A percentile compares a stretch with the other conserved stretches of the same genome.
Evolutionary conservation across 2,797 vertebrate genomes (phyloP).

Genomic region (Nasua narica): DNA sequence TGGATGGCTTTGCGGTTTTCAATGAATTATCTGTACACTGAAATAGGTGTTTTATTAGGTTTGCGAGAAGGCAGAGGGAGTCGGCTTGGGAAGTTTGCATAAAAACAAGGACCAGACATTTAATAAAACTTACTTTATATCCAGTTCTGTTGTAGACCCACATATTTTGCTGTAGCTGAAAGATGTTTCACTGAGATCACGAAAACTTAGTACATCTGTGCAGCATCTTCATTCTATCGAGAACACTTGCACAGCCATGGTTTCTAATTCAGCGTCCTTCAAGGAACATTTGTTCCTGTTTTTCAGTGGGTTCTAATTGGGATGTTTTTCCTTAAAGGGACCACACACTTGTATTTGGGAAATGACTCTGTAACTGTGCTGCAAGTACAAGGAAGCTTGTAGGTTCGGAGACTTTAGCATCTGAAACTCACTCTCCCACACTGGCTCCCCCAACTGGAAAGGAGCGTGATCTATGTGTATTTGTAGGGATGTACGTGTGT

Average conservation of each 20-base stretch:
- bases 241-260: neutral
- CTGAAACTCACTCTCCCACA: neutral
- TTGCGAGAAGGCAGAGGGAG: constrained; percentile 20
- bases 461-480: neutral
- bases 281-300: constrained; percentile 37
- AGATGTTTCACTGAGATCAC: constrained; percentile 11
- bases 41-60: neutral
- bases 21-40: neutral
- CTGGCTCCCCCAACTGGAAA: neutral
- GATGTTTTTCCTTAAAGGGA: constrained; percentile 45
- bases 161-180: neutral
- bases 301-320: neutral
- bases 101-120: constrained; percentile 25
- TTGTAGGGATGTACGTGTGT: neutral
- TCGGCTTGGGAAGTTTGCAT: constrained; percentile 3
- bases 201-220: constrained; percentile 43
- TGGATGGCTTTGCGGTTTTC: neutral
- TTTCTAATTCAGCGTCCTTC: constrained; percentile 36
- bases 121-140: neutral
- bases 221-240: constrained; percentile 28
- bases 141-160: constrained; percentile 28
- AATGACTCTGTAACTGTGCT: neutral
- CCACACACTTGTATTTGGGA: constrained; percentile 50
- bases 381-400: neutral
- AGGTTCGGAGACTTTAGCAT: constrained; percentile 1